Base-by-base conservation (phyloP, 2,113 vertebrate genomes). In the Phasianus colchicus region DNA sequence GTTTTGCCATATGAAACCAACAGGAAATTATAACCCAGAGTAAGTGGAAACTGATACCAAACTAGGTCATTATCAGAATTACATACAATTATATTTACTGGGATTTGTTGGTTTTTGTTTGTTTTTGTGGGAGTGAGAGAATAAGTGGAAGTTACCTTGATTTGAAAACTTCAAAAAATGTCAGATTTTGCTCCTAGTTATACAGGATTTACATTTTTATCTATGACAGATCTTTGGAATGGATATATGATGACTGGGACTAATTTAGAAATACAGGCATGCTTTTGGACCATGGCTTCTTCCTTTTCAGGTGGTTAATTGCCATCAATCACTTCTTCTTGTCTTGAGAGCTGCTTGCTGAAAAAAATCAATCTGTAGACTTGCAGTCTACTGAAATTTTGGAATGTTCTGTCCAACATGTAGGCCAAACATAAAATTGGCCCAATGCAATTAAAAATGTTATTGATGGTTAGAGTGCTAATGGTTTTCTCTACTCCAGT, bases 11-110 rank as follows among this genome's bases (percentile, higher is more conserved):
- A 71, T 25, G 24, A 83, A 74, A 61, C 42, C 47, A 69, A 30
- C 2, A 36, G 22, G 6, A 65, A 77, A 21, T 55, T 34, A 2
- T 55, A 76, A 32, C 54, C 30, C 10, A 32, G 10, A 57, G 0
- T 21, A 43, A 3, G 1, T 74, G 13, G 6, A 10, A 84, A 42
- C 9, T 29, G 50, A 9, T 3, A 54, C 6, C 22, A 66, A 91
- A 70, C 2, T 48, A 52, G 19, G 9, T 76, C 2, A 2, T 83
- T 57, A 57, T 57, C 6, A 57, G 38, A 32, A 57, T 70, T 38
- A 42, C 12, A 11, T 47, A 47, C 9, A 72, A 21, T 55, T 69
- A 65, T 16, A 29, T 50, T 22, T 6, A 1, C 5, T 8, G 48
- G 12, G 6, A 10, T 54, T 54, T 54, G 1, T 69, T 58, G 75